phyloP scores from a whole-genome alignment of 2,113 vertebrate species.

The Nothobranchius kuhntae region DNA sequence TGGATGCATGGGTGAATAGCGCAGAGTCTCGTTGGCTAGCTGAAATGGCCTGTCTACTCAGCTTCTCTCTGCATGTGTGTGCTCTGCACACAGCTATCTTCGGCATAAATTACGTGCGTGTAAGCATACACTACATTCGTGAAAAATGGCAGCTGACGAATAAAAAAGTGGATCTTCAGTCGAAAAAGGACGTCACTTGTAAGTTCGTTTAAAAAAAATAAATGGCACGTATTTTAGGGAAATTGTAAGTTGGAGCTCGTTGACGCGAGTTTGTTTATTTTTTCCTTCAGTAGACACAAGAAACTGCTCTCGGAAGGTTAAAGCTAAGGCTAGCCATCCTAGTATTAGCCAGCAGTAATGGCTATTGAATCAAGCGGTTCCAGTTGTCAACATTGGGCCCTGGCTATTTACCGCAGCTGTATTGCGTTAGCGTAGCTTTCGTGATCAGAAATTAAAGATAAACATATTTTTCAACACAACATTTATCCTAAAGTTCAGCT shows the following conservation, averaged over 20 bases:
- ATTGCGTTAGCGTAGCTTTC: neutral
- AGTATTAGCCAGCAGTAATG: conserved; percentile 62
- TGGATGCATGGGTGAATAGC: conserved; percentile 4
- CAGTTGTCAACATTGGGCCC: conserved; percentile 72
- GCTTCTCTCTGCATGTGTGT: neutral
- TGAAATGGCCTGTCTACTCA: neutral
- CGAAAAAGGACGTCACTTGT: conserved; percentile 58
- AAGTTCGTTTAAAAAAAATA: conserved; percentile 42
- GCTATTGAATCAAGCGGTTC: conserved; percentile 45
- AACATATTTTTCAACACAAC: neutral
- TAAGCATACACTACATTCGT: conserved; percentile 66
- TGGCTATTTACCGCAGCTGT: conserved; percentile 35
- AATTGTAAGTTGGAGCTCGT: neutral
- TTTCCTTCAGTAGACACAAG: neutral
- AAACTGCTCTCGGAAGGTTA: conserved; percentile 51
- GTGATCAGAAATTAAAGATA: neutral
- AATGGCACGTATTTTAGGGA: neutral
- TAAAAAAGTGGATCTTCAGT: conserved; percentile 66
- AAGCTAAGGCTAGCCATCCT: conserved; percentile 67
- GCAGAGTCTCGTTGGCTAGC: conserved; percentile 17
- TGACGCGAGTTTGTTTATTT: conserved; percentile 3
- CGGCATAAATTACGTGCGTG: conserved; percentile 65
- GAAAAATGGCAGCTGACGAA: conserved; percentile 75
- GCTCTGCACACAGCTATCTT: conserved; percentile 38
- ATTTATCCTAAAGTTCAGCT: neutral